Percentiles rank a stretch among this genome's conserved stretches.
Evolutionary conservation across 2,797 vertebrate species (phyloP).

Genomic region (Parotocinclus haroldoi): DNA sequence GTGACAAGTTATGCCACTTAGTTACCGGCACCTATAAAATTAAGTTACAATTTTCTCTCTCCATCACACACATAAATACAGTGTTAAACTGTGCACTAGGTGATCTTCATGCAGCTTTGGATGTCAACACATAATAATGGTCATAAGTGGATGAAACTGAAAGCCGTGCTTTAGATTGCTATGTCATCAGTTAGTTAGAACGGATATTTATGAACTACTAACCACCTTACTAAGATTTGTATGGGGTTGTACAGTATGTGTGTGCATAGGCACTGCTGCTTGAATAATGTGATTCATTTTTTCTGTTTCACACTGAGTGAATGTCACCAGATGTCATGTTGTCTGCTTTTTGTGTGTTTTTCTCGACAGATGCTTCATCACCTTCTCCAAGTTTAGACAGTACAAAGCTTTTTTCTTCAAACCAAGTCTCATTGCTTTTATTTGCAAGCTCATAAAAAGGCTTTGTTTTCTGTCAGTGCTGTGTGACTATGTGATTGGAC

Average conservation of each 20-base stretch:
- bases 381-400: slow-evolving; percentile 27
- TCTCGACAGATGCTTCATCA: slow-evolving; percentile 20
- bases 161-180: slow-evolving; percentile 1
- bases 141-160: slow-evolving; percentile 51
- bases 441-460: slow-evolving; percentile 6
- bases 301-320: slow-evolving; percentile 19
- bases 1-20: too few relatives aligned
- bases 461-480: slow-evolving; percentile 21
- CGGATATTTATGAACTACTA: slow-evolving; percentile 6
- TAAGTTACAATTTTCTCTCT: too few relatives aligned
- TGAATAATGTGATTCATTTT: slow-evolving; percentile 16
- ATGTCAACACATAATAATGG: too few relatives aligned
- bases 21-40: too few relatives aligned
- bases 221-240: not conserved
- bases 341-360: slow-evolving; percentile 25
- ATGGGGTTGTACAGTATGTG: slow-evolving; percentile 4
- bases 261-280: slow-evolving; percentile 3
- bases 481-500: slow-evolving; percentile 8
- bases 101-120: too few relatives aligned
- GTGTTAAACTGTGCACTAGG: too few relatives aligned
- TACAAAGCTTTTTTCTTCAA: slow-evolving; percentile 18
- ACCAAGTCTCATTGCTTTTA: slow-evolving; percentile 23
- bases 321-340: slow-evolving; percentile 25
- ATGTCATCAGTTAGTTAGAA: too few relatives aligned
- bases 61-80: too few relatives aligned